Conservation (phyloP, 1,140 invertebrate genomes). For the Rhyzopertha dominica region DNA sequence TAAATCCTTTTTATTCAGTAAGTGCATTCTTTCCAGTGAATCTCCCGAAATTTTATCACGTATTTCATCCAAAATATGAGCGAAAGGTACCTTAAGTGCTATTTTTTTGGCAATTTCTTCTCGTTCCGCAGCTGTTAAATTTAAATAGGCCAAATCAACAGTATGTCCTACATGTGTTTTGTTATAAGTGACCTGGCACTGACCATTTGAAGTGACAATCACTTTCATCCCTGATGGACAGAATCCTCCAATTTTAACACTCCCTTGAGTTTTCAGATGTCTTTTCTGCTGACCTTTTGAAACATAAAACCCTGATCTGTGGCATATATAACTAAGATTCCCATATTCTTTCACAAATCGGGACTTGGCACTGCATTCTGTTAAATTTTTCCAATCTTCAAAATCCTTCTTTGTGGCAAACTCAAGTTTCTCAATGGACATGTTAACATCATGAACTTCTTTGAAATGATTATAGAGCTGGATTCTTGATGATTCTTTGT, state of each 20-base stretch:
- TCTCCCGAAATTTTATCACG: constrained; percentile 2
- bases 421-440: too few relatives aligned
- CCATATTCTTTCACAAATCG: constrained; percentile 11
- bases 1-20: constrained; percentile 13
- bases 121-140: neutral
- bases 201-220: neutral
- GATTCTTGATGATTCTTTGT: too few relatives aligned
- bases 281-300: constrained; percentile 4
- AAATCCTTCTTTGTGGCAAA: too few relatives aligned
- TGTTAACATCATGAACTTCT: too few relatives aligned
- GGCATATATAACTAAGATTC: constrained; percentile 11
- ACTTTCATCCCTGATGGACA: constrained; percentile 1
- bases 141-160: neutral
- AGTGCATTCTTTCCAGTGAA: constrained; percentile 4
- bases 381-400: constrained; percentile 5
- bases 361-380: constrained; percentile 1
- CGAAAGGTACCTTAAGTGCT: constrained; percentile 7
- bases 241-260: constrained; percentile 4
- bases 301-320: constrained; percentile 7
- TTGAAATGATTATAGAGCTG: too few relatives aligned
- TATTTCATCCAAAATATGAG: constrained; percentile 13
- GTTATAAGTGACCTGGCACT: neutral
- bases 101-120: constrained; percentile 5
- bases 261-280: neutral
- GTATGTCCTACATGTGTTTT: constrained; percentile 6